These are phyloP conservation scores for Pelagia noctiluca DNA, from an alignment of 30 jellyfish, hydroid and myxozoan genomes.

Conservation along the genomic window DNA sequence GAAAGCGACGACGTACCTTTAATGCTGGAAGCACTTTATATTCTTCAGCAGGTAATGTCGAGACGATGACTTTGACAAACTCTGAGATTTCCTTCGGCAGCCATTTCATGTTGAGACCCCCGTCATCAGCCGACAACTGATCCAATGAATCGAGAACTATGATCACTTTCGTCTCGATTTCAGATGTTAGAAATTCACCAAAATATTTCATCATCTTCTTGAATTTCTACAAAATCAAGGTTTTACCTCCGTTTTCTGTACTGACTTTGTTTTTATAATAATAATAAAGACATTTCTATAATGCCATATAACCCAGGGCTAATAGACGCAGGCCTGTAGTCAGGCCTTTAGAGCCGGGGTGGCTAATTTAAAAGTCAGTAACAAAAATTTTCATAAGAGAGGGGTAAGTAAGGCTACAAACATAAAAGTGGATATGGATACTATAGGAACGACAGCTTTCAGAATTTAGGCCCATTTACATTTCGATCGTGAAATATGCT, in stretches of 20 bases:
- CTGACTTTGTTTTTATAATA: too few species aligned
- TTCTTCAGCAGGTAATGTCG: slow-evolving; percentile 87
- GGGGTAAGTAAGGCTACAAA: too few species aligned
- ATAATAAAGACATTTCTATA: too few species aligned
- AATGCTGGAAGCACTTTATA: slow-evolving; percentile 66
- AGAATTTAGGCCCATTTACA: too few species aligned
- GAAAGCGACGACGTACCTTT: slow-evolving; percentile 42
- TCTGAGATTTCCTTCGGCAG: slow-evolving; percentile 68
- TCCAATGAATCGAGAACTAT: slow-evolving; percentile 84
- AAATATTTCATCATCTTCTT: slow-evolving; percentile 77
- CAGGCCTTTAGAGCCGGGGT: too few species aligned
- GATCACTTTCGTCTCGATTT: slow-evolving; percentile 11
- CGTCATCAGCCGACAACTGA: slow-evolving; percentile 86
- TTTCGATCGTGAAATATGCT: too few species aligned
- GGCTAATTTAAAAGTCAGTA: too few species aligned
- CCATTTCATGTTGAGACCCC: slow-evolving; percentile 86
- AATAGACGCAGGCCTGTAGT: too few species aligned
- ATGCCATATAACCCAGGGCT: too few species aligned
- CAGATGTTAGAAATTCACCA: slow-evolving; percentile 39
- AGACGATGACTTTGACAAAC: slow-evolving; percentile 57
- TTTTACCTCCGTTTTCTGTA: neutral
- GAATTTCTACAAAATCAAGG: slow-evolving; percentile 46
- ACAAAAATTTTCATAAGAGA: too few species aligned
- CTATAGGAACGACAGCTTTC: too few species aligned
- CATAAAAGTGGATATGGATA: too few species aligned